These are phyloP conservation scores for Amblyteles armatorius DNA, from an alignment of 2,888 invertebrate species.

Conservation along the genomic window DNA sequence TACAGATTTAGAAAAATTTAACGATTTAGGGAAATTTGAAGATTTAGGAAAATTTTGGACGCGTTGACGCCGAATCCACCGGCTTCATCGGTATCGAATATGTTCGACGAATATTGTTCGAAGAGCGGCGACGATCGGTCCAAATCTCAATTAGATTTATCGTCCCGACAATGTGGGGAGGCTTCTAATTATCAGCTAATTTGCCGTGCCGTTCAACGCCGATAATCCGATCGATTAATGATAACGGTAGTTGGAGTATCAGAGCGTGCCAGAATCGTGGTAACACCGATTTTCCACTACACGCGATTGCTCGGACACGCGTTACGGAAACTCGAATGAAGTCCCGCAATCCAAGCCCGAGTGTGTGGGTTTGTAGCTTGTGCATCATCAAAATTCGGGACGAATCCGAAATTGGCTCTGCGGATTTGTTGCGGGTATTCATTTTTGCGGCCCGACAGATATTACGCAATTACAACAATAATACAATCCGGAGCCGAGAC, in stretches of 20 bases:
- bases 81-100: neutral
- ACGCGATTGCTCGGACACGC: neutral
- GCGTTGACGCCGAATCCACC: neutral
- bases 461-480: conserved; percentile 38
- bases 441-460: conserved; percentile 1
- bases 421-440: neutral
- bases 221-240: conserved; percentile 21
- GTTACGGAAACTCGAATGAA: neutral
- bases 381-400: neutral
- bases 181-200: conserved; percentile 18
- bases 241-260: conserved; percentile 13
- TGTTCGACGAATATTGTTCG: neutral
- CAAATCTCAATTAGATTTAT: conserved; percentile 18
- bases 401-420: neutral
- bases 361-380: neutral
- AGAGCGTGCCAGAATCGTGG: neutral
- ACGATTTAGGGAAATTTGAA: too few species aligned
- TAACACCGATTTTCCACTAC: conserved; percentile 3
- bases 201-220: conserved; percentile 2
- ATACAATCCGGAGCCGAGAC: conserved; percentile 49
- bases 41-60: neutral
- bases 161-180: neutral
- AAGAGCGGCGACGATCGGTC: neutral
- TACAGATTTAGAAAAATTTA: too few species aligned
- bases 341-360: neutral